These are phyloP conservation scores for Lethocerus indicus DNA, from an alignment of 1,140 invertebrate genomes.

Conservation along the genomic window DNA sequence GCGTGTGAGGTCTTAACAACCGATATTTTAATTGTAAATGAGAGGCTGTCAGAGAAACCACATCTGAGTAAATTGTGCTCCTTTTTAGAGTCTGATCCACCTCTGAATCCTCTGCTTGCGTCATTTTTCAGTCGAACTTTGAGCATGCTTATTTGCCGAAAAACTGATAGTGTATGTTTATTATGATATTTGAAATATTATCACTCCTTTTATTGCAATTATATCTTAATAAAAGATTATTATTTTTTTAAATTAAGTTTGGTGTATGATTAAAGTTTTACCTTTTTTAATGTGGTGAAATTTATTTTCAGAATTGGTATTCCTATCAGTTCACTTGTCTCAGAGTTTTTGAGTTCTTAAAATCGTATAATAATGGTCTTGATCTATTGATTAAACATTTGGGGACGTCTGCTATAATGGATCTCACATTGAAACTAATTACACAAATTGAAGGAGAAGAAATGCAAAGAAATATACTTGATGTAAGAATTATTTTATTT, in stretches of 20 bases:
- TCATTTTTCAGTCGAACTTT: slow-evolving; percentile 93
- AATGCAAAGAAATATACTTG: slow-evolving; percentile 61
- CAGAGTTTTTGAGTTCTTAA: slow-evolving; percentile 81
- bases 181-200: neutral
- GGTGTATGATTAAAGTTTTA: neutral
- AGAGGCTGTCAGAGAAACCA: slow-evolving; percentile 60
- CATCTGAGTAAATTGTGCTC: slow-evolving; percentile 72
- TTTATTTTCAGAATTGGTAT: slow-evolving; percentile 59
- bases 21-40: slow-evolving; percentile 70
- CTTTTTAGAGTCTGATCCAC: slow-evolving; percentile 71
- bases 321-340: slow-evolving; percentile 78
- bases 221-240: too few species aligned
- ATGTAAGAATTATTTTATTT: slow-evolving; percentile 36
- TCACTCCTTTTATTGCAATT: neutral
- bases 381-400: slow-evolving; percentile 72
- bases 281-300: neutral
- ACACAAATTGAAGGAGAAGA: slow-evolving; percentile 67
- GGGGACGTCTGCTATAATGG: slow-evolving; percentile 88
- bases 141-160: slow-evolving; percentile 20
- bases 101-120: slow-evolving; percentile 82
- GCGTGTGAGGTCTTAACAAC: slow-evolving; percentile 87
- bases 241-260: too few species aligned
- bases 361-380: slow-evolving; percentile 70
- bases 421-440: slow-evolving; percentile 75
- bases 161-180: slow-evolving; percentile 18